Conservation (phyloP, 1,140 invertebrate species). For the Chlorops oryzae region DNA sequence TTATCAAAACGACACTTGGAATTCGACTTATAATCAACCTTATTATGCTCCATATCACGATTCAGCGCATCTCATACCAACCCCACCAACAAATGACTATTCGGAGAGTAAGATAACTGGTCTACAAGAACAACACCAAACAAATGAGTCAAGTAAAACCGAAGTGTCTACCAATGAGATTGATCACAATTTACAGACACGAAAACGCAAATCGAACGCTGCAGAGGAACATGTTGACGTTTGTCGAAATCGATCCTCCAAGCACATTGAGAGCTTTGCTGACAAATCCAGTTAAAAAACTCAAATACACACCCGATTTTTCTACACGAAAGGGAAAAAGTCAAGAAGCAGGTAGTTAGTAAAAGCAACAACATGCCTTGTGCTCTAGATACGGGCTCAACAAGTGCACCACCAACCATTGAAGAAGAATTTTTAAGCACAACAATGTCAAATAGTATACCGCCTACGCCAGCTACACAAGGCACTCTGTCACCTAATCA, state of each 20-base stretch:
- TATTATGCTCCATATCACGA: conserved; percentile 17
- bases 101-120: too few species aligned
- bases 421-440: conserved; percentile 28
- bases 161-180: too few species aligned
- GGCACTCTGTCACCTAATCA: conserved; percentile 27
- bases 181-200: conserved; percentile 5
- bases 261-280: conserved; percentile 50
- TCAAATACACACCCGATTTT: conserved; percentile 43
- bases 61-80: background rate
- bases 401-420: conserved; percentile 21
- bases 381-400: too few species aligned
- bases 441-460: background rate
- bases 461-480: conserved; percentile 11
- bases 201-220: conserved; percentile 29
- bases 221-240: conserved; percentile 34
- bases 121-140: too few species aligned
- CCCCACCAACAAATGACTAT: background rate
- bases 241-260: conserved; percentile 30
- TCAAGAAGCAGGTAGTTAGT: conserved; percentile 22
- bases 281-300: conserved; percentile 49
- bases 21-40: conserved; percentile 13
- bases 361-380: too few species aligned
- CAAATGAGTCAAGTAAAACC: too few species aligned
- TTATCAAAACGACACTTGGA: conserved; percentile 22
- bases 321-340: conserved; percentile 34